phyloP scores from a whole-genome alignment of 2,797 vertebrate species.

The Rhadinocentrus ornatus region DNA sequence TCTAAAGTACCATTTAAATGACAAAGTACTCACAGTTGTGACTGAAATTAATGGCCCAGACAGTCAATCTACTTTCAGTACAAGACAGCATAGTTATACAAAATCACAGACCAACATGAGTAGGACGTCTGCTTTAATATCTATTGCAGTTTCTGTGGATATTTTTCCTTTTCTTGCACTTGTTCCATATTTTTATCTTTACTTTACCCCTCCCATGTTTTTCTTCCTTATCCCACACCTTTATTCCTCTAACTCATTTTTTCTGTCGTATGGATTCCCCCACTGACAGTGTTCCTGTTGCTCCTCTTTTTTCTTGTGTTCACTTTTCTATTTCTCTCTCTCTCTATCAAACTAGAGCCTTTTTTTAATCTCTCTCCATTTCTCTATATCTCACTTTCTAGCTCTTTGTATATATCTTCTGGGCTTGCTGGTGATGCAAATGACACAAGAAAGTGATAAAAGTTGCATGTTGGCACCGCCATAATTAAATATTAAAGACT shows the following conservation, averaged over 20 bases:
- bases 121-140: background rate
- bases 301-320: slow-evolving; percentile 40
- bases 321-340: slow-evolving; percentile 5
- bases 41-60: slow-evolving; percentile 9
- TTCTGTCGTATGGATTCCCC: slow-evolving; percentile 52
- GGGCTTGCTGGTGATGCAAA: slow-evolving; percentile 80
- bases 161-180: slow-evolving; percentile 5
- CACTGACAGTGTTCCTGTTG: slow-evolving; percentile 47
- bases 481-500: slow-evolving; percentile 86
- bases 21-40: background rate
- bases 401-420: slow-evolving; percentile 71
- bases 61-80: background rate
- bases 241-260: slow-evolving; percentile 43
- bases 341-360: slow-evolving; percentile 32
- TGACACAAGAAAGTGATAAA: slow-evolving; percentile 84
- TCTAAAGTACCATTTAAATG: background rate
- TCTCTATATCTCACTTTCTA: slow-evolving; percentile 28
- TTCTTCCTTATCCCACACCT: slow-evolving; percentile 42
- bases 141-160: slow-evolving; percentile 12
- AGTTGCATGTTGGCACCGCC: slow-evolving; percentile 83
- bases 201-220: slow-evolving; percentile 23
- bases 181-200: slow-evolving; percentile 31
- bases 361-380: background rate
- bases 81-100: background rate
- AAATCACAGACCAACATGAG: background rate